Base-by-base conservation (phyloP, 2,888 invertebrate genomes). In the Torymus texanus region DNA sequence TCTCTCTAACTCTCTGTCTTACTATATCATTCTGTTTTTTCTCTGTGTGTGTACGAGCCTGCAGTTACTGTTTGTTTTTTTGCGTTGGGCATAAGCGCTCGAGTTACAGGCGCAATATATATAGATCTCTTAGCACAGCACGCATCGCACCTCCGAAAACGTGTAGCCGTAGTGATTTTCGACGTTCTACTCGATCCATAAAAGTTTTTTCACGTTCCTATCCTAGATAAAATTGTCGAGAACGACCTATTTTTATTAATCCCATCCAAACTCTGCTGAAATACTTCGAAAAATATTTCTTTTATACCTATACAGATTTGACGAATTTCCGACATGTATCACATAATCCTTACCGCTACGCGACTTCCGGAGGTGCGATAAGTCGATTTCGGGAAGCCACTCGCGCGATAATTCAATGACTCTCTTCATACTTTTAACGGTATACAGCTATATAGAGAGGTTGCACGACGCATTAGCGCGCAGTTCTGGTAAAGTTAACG, bases 101-200 rank as follows among this genome's bases (percentile, higher is more conserved):
- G 24, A 79, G 58, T 70, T 71, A 72, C 63, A 79, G 67, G 75
- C 70, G 75, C 66, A 78, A 75, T 66, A 73, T 71, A 75, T 18
- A 80, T 78, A 78, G 50, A 72, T 72, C 16, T 62, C 65, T 78
- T 76, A 81, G 81, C 72, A 67, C 58, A 76, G 75, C 81, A 79
- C 78, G 78, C 74, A 73, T 81, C 73, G 79, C 78, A 71, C 71
- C 67, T 63, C 71, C 61, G 59, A 59, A 59, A 70, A 70, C 53
- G 55, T 63, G 58, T 67, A 62, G 53, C 65, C 66, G 68, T 79
- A 79, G 65, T 62, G 74, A 75, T 79, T 79, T 71, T 13, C n/a
- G 56, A 21, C 18, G 51, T 24, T 2, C 14, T 8, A 21, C 21
- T 21, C 21, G 1, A 21, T 29, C 13, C 50, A 14, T 56, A 29